Conservation (phyloP, 2,113 vertebrate genomes). For the Serilophus lunatus region DNA sequence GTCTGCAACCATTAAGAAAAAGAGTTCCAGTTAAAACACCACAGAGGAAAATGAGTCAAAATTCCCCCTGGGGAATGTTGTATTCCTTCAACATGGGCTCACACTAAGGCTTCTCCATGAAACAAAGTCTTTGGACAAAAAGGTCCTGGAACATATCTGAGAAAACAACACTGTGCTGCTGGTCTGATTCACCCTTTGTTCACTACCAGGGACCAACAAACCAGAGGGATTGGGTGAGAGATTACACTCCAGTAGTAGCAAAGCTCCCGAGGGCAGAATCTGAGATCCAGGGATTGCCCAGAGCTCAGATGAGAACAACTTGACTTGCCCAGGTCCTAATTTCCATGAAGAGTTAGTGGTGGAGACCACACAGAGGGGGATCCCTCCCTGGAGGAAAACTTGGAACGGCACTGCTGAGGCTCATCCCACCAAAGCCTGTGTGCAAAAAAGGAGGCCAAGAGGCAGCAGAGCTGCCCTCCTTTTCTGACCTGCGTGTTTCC, state of each 20-base stretch:
- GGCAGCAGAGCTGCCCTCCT: neutral
- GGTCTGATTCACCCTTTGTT: neutral
- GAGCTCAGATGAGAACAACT: neutral
- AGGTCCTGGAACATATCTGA: neutral
- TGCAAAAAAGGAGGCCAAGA: neutral
- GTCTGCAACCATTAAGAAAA: neutral
- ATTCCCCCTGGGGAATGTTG: neutral
- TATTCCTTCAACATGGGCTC: neutral
- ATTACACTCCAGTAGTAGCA: neutral
- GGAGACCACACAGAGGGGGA: neutral
- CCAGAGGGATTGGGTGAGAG: neutral
- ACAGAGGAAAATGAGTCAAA: neutral
- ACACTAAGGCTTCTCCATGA: neutral
- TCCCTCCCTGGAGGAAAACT: neutral
- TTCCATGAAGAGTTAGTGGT: neutral
- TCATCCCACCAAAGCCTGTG: rapidly evolving
- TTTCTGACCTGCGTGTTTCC: neutral
- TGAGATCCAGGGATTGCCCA: neutral
- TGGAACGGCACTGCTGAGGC: neutral
- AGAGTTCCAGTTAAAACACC: neutral
- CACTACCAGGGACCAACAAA: neutral
- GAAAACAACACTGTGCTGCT: neutral
- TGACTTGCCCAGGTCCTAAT: neutral
- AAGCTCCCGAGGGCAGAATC: neutral
- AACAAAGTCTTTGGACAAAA: neutral